Evolutionary conservation across 2,113 vertebrate genomes (phyloP).

Genomic region (Choloepus hoffmanni): DNA sequence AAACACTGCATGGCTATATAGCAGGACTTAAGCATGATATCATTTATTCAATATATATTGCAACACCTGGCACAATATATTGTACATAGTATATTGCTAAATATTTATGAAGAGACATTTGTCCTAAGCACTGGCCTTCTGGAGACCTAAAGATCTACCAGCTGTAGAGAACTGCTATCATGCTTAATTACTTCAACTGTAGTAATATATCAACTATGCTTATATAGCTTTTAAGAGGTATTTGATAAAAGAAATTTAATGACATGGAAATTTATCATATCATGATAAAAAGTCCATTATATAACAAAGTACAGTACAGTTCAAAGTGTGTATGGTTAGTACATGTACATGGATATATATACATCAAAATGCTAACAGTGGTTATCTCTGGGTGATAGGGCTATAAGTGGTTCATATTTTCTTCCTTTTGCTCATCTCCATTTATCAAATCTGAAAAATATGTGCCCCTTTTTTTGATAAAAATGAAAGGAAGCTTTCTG

Average conservation of each 20-base stretch:
- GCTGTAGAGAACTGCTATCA: not conserved
- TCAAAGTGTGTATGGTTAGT: not conserved
- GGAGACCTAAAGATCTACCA: not conserved
- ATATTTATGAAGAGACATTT: not conserved
- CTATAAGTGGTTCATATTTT: not conserved
- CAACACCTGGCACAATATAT: not conserved
- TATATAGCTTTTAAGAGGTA: not conserved
- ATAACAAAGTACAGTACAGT: not conserved
- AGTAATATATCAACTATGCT: not conserved
- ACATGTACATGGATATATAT: not conserved
- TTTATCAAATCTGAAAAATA: not conserved
- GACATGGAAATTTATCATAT: not conserved
- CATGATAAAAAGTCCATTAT: not conserved
- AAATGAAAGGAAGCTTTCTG: not conserved
- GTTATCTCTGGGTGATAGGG: not conserved
- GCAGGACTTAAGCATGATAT: not conserved
- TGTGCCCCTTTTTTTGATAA: not conserved
- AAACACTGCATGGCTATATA: not conserved
- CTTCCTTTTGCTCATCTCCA: not conserved
- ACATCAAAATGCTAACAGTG: not conserved
- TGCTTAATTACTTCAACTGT: not conserved
- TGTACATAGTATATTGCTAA: not conserved
- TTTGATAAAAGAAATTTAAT: conserved; percentile 19
- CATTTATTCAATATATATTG: not conserved
- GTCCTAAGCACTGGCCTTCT: not conserved